These are phyloP conservation scores for Leptinotarsa texana DNA, from an alignment of 1,140 invertebrate genomes.

Conservation along the genomic window DNA sequence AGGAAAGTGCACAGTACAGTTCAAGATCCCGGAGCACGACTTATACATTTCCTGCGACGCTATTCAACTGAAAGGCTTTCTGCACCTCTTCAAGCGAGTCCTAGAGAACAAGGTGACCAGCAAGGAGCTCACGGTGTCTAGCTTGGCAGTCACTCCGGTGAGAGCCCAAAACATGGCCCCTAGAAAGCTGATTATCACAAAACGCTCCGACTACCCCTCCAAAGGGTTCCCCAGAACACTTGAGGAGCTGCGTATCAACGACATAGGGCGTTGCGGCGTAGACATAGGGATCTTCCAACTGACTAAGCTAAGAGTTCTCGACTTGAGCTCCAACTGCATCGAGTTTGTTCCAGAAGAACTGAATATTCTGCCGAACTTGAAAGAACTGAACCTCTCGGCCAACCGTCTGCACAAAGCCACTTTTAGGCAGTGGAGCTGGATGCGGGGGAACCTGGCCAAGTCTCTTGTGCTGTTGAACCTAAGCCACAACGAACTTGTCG, in stretches of 20 bases:
- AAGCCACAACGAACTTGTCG: conserved; percentile 63
- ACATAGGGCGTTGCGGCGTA: conserved; percentile 65
- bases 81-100: conserved; percentile 65
- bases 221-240: conserved; percentile 71
- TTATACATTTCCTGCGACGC: conserved; percentile 69
- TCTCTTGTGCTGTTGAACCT: conserved; percentile 62
- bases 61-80: conserved; percentile 70
- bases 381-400: conserved; percentile 70
- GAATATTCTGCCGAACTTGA: conserved; percentile 67
- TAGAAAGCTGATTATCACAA: conserved; percentile 65
- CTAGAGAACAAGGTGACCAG: conserved; percentile 64
- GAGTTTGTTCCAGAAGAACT: conserved; percentile 73
- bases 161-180: conserved; percentile 55
- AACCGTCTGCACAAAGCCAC: conserved; percentile 68
- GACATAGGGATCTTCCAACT: conserved; percentile 69
- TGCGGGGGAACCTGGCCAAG: conserved; percentile 58
- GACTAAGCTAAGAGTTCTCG: conserved; percentile 67
- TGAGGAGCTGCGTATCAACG: conserved; percentile 62
- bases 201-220: conserved; percentile 67
- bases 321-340: conserved; percentile 79
- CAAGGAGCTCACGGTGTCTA: conserved; percentile 60
- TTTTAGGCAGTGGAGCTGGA: conserved; percentile 66
- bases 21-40: conserved; percentile 71
- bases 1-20: conserved; percentile 74
- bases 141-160: conserved; percentile 58